These are phyloP conservation scores for Macrochelys suwanniensis DNA, from an alignment of 2,797 vertebrate genomes.

Conservation along the genomic window DNA sequence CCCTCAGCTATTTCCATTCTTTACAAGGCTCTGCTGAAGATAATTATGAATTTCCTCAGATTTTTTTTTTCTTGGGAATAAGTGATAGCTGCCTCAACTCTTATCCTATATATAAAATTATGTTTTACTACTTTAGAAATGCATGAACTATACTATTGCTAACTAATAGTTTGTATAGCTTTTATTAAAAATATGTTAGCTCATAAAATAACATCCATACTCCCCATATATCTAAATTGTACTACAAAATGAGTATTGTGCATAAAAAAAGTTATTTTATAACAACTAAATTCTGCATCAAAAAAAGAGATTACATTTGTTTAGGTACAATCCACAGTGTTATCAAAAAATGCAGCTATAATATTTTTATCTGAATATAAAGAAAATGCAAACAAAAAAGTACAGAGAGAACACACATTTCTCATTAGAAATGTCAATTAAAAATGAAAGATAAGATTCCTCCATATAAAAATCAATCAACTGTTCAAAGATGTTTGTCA, in stretches of 20 bases:
- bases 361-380: not conserved
- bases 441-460: not conserved
- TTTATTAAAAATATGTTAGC: slow-evolving; percentile 16
- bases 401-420: not conserved
- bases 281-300: not conserved
- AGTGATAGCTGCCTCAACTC: slow-evolving; percentile 24
- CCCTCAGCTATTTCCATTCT: not conserved
- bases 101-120: slow-evolving; percentile 59
- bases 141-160: not conserved
- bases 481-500: not conserved
- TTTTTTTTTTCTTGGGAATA: not conserved
- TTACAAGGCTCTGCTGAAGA: not conserved
- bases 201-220: not conserved
- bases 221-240: slow-evolving; percentile 35
- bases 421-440: not conserved
- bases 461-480: not conserved
- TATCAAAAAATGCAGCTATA: not conserved
- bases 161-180: slow-evolving; percentile 15
- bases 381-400: not conserved
- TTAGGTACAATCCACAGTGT: not conserved
- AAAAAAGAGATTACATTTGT: not conserved
- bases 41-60: not conserved
- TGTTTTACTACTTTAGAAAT: slow-evolving; percentile 25
- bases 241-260: slow-evolving; percentile 8
- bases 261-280: not conserved